phyloP scores from a whole-genome alignment of 2,113 vertebrate genomes.

The Coptodon bakossiorum region DNA sequence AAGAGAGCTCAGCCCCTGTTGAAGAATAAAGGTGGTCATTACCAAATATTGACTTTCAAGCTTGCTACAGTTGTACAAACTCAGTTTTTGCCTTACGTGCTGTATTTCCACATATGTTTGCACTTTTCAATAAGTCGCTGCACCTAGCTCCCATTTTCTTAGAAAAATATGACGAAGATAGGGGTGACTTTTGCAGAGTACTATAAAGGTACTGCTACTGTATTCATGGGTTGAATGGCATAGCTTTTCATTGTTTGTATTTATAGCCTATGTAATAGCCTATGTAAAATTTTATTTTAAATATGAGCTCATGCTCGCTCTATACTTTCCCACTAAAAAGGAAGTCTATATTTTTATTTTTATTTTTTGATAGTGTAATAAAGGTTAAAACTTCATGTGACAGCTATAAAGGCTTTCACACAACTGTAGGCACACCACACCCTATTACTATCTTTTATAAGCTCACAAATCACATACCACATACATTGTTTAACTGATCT shows the following conservation, averaged over 20 bases:
- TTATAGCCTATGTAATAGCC: neutral
- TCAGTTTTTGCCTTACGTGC: neutral
- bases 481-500: neutral
- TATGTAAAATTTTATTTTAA: neutral
- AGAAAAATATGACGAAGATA: neutral
- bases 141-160: neutral
- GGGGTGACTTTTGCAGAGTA: neutral
- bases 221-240: neutral
- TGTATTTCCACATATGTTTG: neutral
- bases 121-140: neutral
- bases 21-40: neutral
- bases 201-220: neutral
- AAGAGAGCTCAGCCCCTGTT: neutral
- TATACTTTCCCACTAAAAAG: neutral
- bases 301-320: neutral
- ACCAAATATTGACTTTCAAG: neutral
- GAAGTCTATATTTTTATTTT: neutral
- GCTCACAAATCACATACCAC: neutral
- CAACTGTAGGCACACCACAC: neutral
- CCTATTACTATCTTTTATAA: neutral
- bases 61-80: neutral
- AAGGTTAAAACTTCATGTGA: neutral
- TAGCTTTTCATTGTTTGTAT: neutral
- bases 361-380: neutral
- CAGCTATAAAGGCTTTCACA: neutral